These are phyloP conservation scores for Adelges cooleyi DNA, from an alignment of 1,140 invertebrate genomes.

Conservation along the genomic window DNA sequence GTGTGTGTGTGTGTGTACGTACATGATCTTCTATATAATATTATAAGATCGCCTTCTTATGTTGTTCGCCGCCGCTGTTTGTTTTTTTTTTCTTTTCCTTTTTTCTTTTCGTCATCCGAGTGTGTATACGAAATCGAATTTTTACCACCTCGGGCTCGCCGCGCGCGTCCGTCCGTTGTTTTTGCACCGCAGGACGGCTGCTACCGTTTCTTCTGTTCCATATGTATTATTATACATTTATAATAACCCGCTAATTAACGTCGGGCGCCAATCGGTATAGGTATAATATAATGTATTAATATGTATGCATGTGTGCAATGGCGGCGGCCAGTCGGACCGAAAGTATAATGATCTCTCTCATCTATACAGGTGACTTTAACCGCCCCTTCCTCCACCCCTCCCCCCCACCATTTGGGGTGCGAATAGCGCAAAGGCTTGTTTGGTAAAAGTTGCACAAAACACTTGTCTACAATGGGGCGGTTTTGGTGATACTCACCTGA, in stretches of 20 bases:
- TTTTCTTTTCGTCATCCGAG: not conserved
- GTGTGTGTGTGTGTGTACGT: too few relatives aligned
- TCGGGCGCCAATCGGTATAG: constrained; percentile 17
- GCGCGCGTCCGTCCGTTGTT: constrained; percentile 10
- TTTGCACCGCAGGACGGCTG: constrained; percentile 16
- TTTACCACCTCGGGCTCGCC: constrained; percentile 26
- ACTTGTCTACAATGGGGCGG: too few relatives aligned
- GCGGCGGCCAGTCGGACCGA: not conserved
- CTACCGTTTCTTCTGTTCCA: constrained; percentile 27
- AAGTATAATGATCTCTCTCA: constrained; percentile 5
- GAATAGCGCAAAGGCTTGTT: too few relatives aligned
- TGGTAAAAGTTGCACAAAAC: too few relatives aligned
- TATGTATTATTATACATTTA: too few relatives aligned
- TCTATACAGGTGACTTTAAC: too few relatives aligned
- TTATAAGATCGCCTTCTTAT: too few relatives aligned
- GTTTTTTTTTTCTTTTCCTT: constrained; percentile 8
- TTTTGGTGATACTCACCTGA: too few relatives aligned
- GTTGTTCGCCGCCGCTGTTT: not conserved
- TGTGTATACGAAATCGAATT: constrained; percentile 19
- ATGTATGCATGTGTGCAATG: not conserved
- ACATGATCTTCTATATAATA: too few relatives aligned
- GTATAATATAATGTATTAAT: too few relatives aligned
- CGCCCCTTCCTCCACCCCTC: too few relatives aligned
- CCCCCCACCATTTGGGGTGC: too few relatives aligned
- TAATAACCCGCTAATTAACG: constrained; percentile 25